phyloP scores from a whole-genome alignment of 2,888 invertebrate genomes.

The Metallyticus violacea region DNA sequence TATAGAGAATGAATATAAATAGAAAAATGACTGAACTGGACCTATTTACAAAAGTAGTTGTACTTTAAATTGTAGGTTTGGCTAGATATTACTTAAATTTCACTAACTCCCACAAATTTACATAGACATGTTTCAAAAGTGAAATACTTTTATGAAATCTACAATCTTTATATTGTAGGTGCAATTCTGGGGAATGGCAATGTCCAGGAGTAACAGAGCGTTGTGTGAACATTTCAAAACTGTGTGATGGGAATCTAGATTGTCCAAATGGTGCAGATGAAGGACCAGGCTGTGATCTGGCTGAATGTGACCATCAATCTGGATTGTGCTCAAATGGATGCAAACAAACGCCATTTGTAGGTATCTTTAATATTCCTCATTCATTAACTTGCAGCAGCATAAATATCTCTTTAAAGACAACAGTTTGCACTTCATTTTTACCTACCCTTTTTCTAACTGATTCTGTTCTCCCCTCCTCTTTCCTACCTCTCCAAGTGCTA shows the following conservation, averaged over 20 bases:
- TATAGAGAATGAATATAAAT: too few species aligned
- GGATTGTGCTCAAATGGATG: conserved; percentile 82
- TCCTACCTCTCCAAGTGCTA: too few species aligned
- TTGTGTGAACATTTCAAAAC: conserved; percentile 82
- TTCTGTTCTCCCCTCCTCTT: too few species aligned
- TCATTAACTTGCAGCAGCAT: neutral
- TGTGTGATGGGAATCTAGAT: conserved; percentile 84
- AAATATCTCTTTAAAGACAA: conserved; percentile 13
- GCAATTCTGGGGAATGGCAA: conserved; percentile 76
- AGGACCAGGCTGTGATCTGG: conserved; percentile 83
- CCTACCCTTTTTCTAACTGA: too few species aligned
- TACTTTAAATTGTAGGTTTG: too few species aligned
- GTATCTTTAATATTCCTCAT: conserved; percentile 19
- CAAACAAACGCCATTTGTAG: conserved; percentile 70
- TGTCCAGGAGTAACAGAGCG: conserved; percentile 78
- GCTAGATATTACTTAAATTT: too few species aligned
- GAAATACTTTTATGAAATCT: too few species aligned
- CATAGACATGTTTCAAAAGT: too few species aligned
- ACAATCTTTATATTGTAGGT: conserved; percentile 52
- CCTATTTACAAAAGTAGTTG: too few species aligned
- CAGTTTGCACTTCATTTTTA: neutral
- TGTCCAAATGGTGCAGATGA: conserved; percentile 95
- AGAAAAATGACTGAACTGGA: neutral
- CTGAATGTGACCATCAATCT: conserved; percentile 70
- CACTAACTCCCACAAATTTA: too few species aligned